Evolutionary conservation across 1,140 invertebrate species (phyloP), one percentile per base, ranked within the genome.

Genomic region (Drosophila pruinosa): DNA sequence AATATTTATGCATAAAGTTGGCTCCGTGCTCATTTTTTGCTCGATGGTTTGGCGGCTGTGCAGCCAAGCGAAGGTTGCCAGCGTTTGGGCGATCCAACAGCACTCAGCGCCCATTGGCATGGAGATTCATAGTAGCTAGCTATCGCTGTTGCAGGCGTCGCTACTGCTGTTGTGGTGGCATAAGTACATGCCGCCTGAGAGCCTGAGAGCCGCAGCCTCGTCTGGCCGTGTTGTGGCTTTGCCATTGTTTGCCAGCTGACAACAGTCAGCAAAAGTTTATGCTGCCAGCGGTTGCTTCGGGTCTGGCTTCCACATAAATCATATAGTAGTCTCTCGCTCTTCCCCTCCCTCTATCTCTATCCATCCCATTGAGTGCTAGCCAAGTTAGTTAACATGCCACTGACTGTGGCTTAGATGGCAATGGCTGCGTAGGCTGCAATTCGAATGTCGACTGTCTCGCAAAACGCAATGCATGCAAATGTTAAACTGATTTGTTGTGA

Each of bases 1-100:
- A 88, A 88, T 88, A 89, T 88, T 89, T 88, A 89, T 88, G 82
- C 82, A 88, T 76, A 88, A 88, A 88, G 83, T 89, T 88, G 78
- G 78, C 78, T 78, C 68, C 70, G 83, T 88, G 78, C 78, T 88
- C 83, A 89, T 82, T 82, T 88, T 72, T 79, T 85, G 45, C 56
- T 31, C 7, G 22, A 28, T 71, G 65, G 57, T 57, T 77, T 74
- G 71, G 64, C 58, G 47, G 48, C 54, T 68, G 19, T 72, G 68
- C 68, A 70, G 48, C 71, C 36, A 57, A 68, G 74, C 52, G 73
- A 41, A 58, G 62, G 56, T 48, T 57, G 28, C 14, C 48, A 26
- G 8, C 24, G 24, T 28, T 48, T 28, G 45, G 45, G 24, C 45
- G 36, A 39, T 39, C 10, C 36, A 39, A 39, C 47, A 14, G 2